Base-by-base conservation (phyloP, 2,797 vertebrate species). In the Orestias chungarensis region DNA sequence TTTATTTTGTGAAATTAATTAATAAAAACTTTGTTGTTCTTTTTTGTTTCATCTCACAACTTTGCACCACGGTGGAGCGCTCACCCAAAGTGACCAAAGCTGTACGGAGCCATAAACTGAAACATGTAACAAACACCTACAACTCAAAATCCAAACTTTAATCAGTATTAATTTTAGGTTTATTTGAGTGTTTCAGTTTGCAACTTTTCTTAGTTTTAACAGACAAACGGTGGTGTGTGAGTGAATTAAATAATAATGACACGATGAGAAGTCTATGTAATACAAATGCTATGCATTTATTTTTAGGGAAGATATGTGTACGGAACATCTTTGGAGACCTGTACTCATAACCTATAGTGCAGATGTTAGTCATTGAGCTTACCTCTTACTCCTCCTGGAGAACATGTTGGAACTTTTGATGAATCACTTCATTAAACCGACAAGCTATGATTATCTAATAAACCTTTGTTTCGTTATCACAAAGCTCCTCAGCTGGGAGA, bases 401-500 rank as follows among this genome's bases (percentile, higher is more conserved):
- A 42, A 66, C 27, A 15, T 14, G 6, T 35, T 7, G n/a, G 49
- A 61, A 25, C 2, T 8, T 23, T 12, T 50, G 47, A 73, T 49
- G 18, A 42, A 66, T 50, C 6, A 33, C 20, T 72, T 12, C 38
- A 47, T 35, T 79, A 3, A 64, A 54, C 20, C 62, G 42, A 17
- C 7, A 61, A 67, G 4, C 33, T 57, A 25, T 35, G 15, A 33
- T 42, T 12, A 44, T 64, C 42, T 25, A 3, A 69, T 42, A 23
- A 55, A 55, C 31, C 25, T 74, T 40, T 50, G 40, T 57, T 75
- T 52, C 5, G 66, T 71, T 29, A 15, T 47, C 23, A 46, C 6
- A 8, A 33, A n/a, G 6, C 11, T 25, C n/a, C 6, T 4, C 23
- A n/a, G 0, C 61, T 15, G 6, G 2, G 2, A 50, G 9, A 29